Conservation (phyloP, 2,888 invertebrate species). For the Sphaeridia pumilis region DNA sequence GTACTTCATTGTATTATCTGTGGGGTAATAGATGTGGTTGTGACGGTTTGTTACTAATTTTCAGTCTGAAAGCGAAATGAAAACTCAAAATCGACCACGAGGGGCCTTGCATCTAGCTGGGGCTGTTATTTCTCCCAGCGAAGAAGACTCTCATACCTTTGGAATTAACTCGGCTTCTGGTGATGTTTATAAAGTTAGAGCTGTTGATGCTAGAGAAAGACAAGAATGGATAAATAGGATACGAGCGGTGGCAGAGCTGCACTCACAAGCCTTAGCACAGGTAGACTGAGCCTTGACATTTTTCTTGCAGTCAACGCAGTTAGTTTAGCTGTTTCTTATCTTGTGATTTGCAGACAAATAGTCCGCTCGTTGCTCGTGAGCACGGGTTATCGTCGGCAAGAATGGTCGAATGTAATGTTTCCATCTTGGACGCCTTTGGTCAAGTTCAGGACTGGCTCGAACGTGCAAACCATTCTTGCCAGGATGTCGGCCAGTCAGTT, state of each 20-base stretch:
- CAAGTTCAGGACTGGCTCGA: conserved; percentile 77
- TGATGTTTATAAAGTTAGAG: conserved; percentile 76
- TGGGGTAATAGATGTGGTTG: too few relatives aligned
- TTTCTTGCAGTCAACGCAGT: too few relatives aligned
- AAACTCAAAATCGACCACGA: conserved; percentile 44
- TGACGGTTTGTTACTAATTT: too few relatives aligned
- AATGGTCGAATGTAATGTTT: conserved; percentile 44
- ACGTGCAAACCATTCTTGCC: conserved; percentile 71
- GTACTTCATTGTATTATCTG: too few relatives aligned
- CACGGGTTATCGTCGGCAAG: conserved; percentile 41
- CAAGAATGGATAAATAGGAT: conserved; percentile 97
- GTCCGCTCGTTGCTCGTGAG: conserved; percentile 67
- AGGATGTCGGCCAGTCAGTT: conserved; percentile 63
- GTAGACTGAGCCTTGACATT: too few relatives aligned
- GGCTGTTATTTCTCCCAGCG: conserved; percentile 88
- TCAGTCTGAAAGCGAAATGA: conserved; percentile 43
- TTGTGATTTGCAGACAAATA: conserved; percentile 58
- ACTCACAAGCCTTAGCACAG: conserved; percentile 50
- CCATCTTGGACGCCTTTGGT: conserved; percentile 74
- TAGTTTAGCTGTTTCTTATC: conserved; percentile 34
- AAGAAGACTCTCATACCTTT: conserved; percentile 88
- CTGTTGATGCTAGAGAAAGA: conserved; percentile 77
- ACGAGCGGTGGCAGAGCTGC: conserved; percentile 84
- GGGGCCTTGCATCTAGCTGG: conserved; percentile 75
- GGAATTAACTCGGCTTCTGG: conserved; percentile 90